These are phyloP conservation scores for human DNA, from an alignment of 2,113 vertebrate species.

Conservation along the genomic window GRCh38 chr2:72846001-72846500, in stretches of 20 bases:
- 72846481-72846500: neutral
- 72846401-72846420: neutral
- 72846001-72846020: too few species aligned
- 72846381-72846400: neutral
- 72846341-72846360: neutral
- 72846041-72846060: too few species aligned
- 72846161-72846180: too few species aligned
- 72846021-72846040: too few species aligned
- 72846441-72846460: too few species aligned
- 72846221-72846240: neutral
- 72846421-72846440: neutral
- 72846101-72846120: too few species aligned
- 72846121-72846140: too few species aligned
- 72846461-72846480: neutral
- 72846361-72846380: neutral
- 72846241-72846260: neutral
- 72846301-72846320: neutral
- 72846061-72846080: too few species aligned
- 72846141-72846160: too few species aligned
- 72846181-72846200: too few species aligned
- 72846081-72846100: too few species aligned
- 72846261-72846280: neutral
- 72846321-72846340: neutral
- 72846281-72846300: neutral
- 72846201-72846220: too few species aligned